Percentiles rank a stretch among this genome's conserved stretches.
Conservation (phyloP, 2,113 vertebrate species). For the Thamnaconus septentrionalis region DNA sequence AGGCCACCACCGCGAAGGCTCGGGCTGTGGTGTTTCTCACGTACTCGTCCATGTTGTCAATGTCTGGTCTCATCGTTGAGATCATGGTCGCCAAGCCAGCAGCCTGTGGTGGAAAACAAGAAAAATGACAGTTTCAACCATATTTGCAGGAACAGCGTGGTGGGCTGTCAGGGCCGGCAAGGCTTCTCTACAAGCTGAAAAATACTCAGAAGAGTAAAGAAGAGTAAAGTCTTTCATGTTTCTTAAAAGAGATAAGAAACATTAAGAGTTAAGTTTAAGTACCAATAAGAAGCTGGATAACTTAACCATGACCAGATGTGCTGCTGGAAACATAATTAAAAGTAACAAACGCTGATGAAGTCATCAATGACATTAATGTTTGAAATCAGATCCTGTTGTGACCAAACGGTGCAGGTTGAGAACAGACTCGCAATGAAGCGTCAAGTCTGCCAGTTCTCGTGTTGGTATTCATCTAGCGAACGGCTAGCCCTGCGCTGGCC, state of each 20-base stretch:
- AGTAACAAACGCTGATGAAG: no score
- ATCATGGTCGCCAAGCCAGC: slow-evolving; percentile 99
- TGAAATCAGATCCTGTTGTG: slow-evolving; percentile 15
- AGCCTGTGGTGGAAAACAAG: slow-evolving; percentile 75
- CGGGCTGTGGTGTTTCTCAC: slow-evolving; percentile 97
- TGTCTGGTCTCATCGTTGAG: slow-evolving; percentile 98
- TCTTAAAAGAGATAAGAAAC: no score
- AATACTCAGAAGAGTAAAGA: no score
- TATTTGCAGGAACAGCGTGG: not conserved
- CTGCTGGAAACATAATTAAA: no score
- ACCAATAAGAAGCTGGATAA: no score
- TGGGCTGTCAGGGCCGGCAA: no score
- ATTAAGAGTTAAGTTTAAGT: no score
- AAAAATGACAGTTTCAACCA: not conserved
- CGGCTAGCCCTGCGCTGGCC: slow-evolving; percentile 65
- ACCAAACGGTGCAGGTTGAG: slow-evolving; percentile 69
- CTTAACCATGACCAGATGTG: no score
- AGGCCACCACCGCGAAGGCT: slow-evolving; percentile 97
- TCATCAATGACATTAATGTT: no score
- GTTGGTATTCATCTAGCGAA: slow-evolving; percentile 64
- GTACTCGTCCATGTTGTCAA: slow-evolving; percentile 99
- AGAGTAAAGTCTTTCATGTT: no score
- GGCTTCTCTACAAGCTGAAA: no score
- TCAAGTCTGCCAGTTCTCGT: slow-evolving; percentile 57
- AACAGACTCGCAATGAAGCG: slow-evolving; percentile 34